Conservation (phyloP, 2,888 invertebrate species). For the Ecdyonurus torrentis region DNA sequence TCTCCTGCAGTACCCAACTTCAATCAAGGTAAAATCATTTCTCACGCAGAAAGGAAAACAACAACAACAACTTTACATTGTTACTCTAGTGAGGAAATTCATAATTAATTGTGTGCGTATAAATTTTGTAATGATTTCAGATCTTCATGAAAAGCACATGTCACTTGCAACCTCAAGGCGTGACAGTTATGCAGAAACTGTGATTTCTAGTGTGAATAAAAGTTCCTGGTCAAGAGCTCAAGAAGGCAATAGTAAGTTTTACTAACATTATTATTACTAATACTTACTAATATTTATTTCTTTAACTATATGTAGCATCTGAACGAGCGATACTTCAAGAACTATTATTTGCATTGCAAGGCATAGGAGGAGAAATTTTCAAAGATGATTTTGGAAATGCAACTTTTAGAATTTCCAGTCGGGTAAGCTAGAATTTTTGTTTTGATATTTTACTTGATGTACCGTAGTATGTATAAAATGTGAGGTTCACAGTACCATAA, state of each 20-base stretch:
- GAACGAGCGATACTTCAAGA: slow-evolving; percentile 48
- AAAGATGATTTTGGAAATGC: slow-evolving; percentile 35
- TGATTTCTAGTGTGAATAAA: background rate
- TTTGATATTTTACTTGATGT: no score
- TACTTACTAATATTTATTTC: background rate
- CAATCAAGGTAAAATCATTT: background rate
- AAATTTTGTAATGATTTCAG: background rate
- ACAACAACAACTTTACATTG: no score
- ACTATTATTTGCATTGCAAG: slow-evolving; percentile 72
- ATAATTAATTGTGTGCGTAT: no score
- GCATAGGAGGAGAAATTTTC: slow-evolving; percentile 64
- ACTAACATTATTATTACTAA: background rate
- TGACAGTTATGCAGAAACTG: background rate
- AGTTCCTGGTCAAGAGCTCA: background rate
- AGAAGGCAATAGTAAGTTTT: background rate
- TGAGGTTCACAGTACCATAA: background rate
- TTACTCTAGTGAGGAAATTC: no score
- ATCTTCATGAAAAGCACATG: background rate
- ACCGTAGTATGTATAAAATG: no score
- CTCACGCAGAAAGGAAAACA: background rate
- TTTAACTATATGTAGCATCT: slow-evolving; percentile 15
- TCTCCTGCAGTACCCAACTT: background rate
- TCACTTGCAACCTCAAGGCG: background rate
- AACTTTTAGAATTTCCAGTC: slow-evolving; percentile 17
- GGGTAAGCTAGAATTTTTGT: slow-evolving; percentile 11